phyloP scores from a whole-genome alignment of 2,888 invertebrate genomes.

The Eudasyphora cyanicolor region DNA sequence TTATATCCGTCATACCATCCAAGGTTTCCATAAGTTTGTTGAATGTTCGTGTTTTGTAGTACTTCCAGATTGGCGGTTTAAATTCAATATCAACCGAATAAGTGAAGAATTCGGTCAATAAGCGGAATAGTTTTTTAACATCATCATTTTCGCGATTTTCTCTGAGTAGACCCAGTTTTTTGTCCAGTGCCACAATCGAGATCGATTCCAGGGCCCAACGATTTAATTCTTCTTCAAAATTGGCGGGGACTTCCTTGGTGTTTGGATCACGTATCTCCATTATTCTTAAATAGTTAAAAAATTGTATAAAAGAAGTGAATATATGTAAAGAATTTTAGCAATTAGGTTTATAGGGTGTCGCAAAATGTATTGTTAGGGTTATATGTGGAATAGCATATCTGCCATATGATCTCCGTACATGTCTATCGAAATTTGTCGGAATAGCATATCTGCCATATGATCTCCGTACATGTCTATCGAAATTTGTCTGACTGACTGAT shows the following conservation, averaged over 20 bases:
- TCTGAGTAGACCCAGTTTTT: constrained; percentile 73
- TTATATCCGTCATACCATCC: constrained; percentile 71
- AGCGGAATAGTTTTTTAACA: constrained; percentile 66
- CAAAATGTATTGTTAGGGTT: no score
- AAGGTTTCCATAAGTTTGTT: constrained; percentile 69
- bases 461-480: no score
- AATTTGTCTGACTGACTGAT: no score
- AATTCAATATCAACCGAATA: constrained; percentile 69
- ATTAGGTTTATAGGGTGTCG: no score
- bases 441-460: no score
- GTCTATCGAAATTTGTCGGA: no score
- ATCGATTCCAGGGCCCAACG: constrained; percentile 84
- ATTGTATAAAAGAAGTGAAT: no score
- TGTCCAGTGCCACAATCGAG: constrained; percentile 79
- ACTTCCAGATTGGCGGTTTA: constrained; percentile 71
- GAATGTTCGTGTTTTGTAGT: constrained; percentile 69
- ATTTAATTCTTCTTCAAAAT: constrained; percentile 81
- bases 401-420: no score
- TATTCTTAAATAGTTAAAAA: constrained; percentile 76
- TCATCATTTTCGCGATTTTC: constrained; percentile 61
- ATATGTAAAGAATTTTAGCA: no score
- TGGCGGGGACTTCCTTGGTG: constrained; percentile 77
- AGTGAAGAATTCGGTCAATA: constrained; percentile 63
- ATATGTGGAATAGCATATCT: no score
- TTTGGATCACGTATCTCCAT: constrained; percentile 72